These are phyloP conservation scores for Epinotia nisella DNA, from an alignment of 2,888 invertebrate species.

Conservation along the genomic window DNA sequence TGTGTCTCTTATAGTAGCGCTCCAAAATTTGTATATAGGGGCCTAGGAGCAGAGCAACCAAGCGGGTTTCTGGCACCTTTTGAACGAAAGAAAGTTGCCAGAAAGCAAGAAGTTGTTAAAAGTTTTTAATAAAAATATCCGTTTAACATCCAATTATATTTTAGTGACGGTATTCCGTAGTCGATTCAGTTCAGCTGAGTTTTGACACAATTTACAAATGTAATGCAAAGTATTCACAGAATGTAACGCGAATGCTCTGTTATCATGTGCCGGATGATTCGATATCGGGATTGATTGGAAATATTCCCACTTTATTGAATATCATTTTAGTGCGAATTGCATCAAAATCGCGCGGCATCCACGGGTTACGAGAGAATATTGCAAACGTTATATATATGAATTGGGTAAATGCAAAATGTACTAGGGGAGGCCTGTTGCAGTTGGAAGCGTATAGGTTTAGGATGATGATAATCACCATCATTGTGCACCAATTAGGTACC, in stretches of 20 bases:
- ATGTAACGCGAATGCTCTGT: slow-evolving; percentile 19
- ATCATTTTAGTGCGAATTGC: slow-evolving; percentile 30
- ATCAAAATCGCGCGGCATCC: slow-evolving; percentile 7
- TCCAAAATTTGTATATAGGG: no score
- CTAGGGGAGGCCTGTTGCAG: no score
- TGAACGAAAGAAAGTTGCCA: no score
- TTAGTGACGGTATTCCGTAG: background rate
- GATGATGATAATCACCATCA: no score
- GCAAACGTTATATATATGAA: background rate
- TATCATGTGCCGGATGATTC: slow-evolving; percentile 20
- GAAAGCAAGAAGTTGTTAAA: no score
- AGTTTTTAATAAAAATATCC: no score
- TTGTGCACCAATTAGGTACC: no score
- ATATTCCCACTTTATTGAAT: slow-evolving; percentile 35
- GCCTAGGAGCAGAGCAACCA: no score
- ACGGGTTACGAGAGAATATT: slow-evolving; percentile 10
- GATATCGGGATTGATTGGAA: slow-evolving; percentile 38
- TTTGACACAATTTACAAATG: slow-evolving; percentile 6
- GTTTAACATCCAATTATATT: no score
- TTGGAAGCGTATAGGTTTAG: no score
- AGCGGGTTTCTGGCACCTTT: no score
- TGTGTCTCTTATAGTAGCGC: no score
- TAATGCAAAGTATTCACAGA: background rate
- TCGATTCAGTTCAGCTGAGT: background rate
- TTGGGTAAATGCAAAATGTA: background rate